Conservation (phyloP, 2,888 invertebrate species). For the Oscheius sp. region DNA sequence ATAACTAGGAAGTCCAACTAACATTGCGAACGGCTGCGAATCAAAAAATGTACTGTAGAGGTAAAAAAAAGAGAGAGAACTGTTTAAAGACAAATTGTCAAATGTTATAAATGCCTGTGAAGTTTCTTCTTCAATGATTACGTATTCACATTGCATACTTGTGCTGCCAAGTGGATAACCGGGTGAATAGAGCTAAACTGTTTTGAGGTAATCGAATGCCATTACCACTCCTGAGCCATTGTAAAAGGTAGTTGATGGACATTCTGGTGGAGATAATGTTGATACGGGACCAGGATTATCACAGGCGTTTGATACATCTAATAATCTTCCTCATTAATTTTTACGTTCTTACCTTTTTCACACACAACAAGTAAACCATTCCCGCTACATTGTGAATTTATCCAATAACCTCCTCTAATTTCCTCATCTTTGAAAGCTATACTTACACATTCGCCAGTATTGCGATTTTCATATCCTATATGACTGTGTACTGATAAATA, state of each 20-base stretch:
- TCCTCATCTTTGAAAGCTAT: slow-evolving; percentile 5
- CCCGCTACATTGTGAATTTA: slow-evolving; percentile 15
- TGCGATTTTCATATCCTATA: slow-evolving; percentile 3
- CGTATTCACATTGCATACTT: slow-evolving; percentile 3
- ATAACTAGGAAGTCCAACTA: too few species aligned
- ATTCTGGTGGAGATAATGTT: too few species aligned
- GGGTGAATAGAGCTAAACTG: slow-evolving; percentile 22
- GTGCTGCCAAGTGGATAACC: slow-evolving; percentile 2
- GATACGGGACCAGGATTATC: too few species aligned
- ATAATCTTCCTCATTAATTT: too few species aligned
- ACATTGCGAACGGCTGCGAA: too few species aligned
- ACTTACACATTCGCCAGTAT: not conserved
- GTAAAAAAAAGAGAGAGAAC: too few species aligned
- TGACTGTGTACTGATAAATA: not conserved
- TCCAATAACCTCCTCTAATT: slow-evolving; percentile 13
- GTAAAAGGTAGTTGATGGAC: too few species aligned
- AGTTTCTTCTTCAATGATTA: not conserved
- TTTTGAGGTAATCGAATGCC: too few species aligned
- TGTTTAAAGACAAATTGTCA: not conserved
- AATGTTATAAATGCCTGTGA: not conserved
- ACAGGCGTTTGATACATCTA: too few species aligned
- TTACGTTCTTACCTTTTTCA: not conserved
- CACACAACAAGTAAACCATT: slow-evolving; percentile 4
- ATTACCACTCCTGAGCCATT: too few species aligned
- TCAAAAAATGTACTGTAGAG: too few species aligned